Base-by-base conservation (phyloP, 1,140 invertebrate species). In the Pseudomyrmex dendroicus region DNA sequence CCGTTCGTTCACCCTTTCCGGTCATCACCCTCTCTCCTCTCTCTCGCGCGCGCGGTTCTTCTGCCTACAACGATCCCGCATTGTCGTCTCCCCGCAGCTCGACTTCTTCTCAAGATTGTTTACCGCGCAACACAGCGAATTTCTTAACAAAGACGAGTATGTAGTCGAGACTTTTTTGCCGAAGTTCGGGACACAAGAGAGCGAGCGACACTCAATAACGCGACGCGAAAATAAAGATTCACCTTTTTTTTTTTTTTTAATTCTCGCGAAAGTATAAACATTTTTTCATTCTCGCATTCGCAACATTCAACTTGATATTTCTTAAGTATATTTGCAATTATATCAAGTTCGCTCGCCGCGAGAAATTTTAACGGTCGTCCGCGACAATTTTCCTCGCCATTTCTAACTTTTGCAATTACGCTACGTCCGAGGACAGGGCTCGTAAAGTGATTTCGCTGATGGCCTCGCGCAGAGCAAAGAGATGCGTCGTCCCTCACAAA, bases 1-100 rank as follows among this genome's bases (percentile, higher is more conserved):
- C 89, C 89, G 92, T 92, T 92, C 91, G 86, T 93, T 93, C 91
- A 93, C 91, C 92, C 91, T 91, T 91, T 91, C 90, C 91, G 90
- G 88, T 92, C 91, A 90, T 92, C 91, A 92, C 89, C 92, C 91
- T 91, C 88, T 91, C 85, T 86, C 83, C 90, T 89, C 89, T 77
- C 83, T 85, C 90, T 89, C 89, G 82, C 84, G 89, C 82, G 35
- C 35, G 35, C 35, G 35, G 35, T 35, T 5, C 35, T 35, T 35
- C 35, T 89, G 80, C 85, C 88, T 90, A 80, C 89, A 86, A 57
- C 57, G 54, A n/a, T 67, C 63, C 22, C 84, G 70, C 84, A 83
- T 89, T 88, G 86, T 89, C 83, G 84, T 88, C 88, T 83, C 82
- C 85, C 85, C 48, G 83, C 77, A 72, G 63, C 61, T 84, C 76